Conservation (phyloP, 1,140 invertebrate genomes). For the Lepidurus couesii region DNA sequence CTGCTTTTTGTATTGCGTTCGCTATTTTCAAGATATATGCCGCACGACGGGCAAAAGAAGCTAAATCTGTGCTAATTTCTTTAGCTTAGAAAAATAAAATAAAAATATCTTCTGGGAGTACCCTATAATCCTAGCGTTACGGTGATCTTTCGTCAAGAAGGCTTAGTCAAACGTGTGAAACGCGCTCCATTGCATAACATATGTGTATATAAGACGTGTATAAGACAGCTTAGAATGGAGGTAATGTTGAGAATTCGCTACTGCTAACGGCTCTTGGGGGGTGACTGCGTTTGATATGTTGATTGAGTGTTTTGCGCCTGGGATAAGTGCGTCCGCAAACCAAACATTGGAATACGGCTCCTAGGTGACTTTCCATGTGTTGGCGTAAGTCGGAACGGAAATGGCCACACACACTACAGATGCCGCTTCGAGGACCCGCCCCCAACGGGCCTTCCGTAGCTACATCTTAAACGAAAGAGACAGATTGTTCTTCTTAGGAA, state of each 20-base stretch:
- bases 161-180: neutral
- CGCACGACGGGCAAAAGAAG: no score
- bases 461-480: neutral
- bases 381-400: slow-evolving; percentile 33
- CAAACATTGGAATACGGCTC: slow-evolving; percentile 26
- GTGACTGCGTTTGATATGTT: slow-evolving; percentile 33
- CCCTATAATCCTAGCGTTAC: no score
- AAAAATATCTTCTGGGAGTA: no score
- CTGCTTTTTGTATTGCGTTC: no score
- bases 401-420: slow-evolving; percentile 33
- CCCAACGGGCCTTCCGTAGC: slow-evolving; percentile 1
- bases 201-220: neutral
- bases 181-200: neutral
- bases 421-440: slow-evolving; percentile 29
- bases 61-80: no score
- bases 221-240: neutral
- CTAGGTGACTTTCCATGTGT: slow-evolving; percentile 34
- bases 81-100: no score
- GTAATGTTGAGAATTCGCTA: neutral
- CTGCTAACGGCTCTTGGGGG: neutral
- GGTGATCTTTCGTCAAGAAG: neutral
- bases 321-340: slow-evolving; percentile 33
- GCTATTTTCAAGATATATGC: no score
- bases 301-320: slow-evolving; percentile 32
- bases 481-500: neutral